phyloP scores from a whole-genome alignment of 2,797 vertebrate genomes.

The Okamejei kenojei region DNA sequence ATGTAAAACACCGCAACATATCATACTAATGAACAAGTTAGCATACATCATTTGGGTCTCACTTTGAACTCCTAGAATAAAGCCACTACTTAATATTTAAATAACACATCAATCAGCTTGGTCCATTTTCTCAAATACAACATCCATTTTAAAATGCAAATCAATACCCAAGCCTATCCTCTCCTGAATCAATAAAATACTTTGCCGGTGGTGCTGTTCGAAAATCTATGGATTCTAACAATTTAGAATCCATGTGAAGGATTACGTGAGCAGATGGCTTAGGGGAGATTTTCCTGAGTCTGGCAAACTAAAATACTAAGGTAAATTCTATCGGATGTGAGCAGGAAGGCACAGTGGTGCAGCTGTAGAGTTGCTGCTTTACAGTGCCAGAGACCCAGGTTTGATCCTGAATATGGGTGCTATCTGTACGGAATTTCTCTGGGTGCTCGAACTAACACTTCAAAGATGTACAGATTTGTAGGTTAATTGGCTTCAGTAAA shows the following conservation, averaged over 20 bases:
- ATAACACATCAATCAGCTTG: background rate
- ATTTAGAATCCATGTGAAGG: background rate
- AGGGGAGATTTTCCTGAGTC: background rate
- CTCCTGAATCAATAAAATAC: background rate
- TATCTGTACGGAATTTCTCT: too few species aligned
- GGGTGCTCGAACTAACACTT: too few species aligned
- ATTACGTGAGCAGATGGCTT: background rate
- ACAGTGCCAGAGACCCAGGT: too few species aligned
- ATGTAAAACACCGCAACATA: background rate
- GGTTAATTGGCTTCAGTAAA: too few species aligned
- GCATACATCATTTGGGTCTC: background rate
- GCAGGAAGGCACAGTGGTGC: too few species aligned
- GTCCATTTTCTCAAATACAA: background rate
- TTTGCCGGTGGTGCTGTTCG: background rate
- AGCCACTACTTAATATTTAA: background rate
- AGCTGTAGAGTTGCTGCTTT: too few species aligned
- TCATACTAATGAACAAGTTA: constrained; percentile 12
- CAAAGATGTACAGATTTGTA: too few species aligned
- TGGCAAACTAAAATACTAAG: background rate
- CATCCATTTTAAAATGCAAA: background rate
- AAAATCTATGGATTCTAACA: background rate
- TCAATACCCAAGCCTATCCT: background rate
- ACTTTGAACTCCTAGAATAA: background rate
- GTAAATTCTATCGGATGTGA: background rate
- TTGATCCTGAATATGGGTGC: too few species aligned